Percentiles rank a stretch among this genome's conserved stretches.
Conservation (phyloP, 1,140 invertebrate species). For the Hesperophylax magnus region DNA sequence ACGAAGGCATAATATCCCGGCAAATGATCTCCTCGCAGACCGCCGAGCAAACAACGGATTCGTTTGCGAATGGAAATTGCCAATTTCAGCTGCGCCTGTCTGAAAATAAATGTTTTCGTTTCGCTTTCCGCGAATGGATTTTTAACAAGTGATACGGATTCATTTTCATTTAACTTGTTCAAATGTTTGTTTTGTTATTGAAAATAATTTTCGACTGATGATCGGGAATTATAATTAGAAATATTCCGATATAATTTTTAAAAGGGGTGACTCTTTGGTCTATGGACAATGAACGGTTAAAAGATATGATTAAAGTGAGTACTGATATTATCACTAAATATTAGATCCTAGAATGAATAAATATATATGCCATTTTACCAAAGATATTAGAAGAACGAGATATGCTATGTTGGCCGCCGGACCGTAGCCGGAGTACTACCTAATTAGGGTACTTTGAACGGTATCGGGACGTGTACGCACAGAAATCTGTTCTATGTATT, state of each 20-base stretch:
- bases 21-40: not conserved
- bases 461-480: too few relatives aligned
- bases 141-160: not conserved
- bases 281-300: too few relatives aligned
- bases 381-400: too few relatives aligned
- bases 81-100: not conserved
- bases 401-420: too few relatives aligned
- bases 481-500: too few relatives aligned
- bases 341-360: too few relatives aligned
- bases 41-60: conserved; percentile 4
- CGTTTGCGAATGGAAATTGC: conserved; percentile 25
- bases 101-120: not conserved
- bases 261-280: not conserved
- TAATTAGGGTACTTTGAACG: too few relatives aligned
- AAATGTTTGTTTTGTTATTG: not conserved
- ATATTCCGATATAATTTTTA: not conserved
- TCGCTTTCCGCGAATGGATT: not conserved
- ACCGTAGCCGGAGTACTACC: too few relatives aligned
- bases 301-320: too few relatives aligned
- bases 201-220: not conserved
- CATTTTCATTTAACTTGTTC: not conserved
- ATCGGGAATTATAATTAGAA: not conserved
- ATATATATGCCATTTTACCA: too few relatives aligned
- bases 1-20: not conserved
- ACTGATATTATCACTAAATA: too few relatives aligned